Evolutionary conservation across 2,113 vertebrate genomes (phyloP), one percentile per base, ranked within the genome.

Genomic region (Cepphus grylle): DNA sequence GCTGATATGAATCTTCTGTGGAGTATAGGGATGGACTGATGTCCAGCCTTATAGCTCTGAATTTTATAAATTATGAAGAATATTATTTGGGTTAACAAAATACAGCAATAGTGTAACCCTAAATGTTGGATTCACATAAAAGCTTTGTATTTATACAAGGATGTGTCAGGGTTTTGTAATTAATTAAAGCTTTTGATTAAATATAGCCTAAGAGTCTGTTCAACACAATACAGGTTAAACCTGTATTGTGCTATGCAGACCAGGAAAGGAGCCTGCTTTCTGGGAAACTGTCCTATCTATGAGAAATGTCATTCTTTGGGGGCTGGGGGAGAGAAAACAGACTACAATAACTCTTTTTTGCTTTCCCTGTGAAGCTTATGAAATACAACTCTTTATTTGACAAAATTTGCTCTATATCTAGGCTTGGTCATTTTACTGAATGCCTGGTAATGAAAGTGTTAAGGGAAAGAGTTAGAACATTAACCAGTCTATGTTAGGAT

Each of bases 251-350:
- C 25, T 59, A 38, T n/a, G n/a, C 15, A 66, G 27, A 43, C 21
- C 27, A 43, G 4, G 3, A 81, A 84, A 80, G 8, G 11, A 49
- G 5, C 9, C 1, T 18, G 3, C 5, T 80, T 59, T 47, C 8
- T 70, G 30, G 12, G 5, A 86, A 79, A 58, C 16, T 55, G 34
- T 34, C 22, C 5, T 47, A 4, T 36, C 53, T 56, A n/a, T 29
- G 15, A 83, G 27, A 94, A 83, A 63, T 45, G 11, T 26, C 27
- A 63, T 0, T 34, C 18, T 67, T 45, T 63, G 20, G 14, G 14
- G 11, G 4, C 0, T 23, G 17, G 12, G 14, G 4, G 5, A 2
- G 2, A 34, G 10, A 19, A 85, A 82, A 45, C 3, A 66, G 9
- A 18, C 11, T 34, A 6, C 3, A 27, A 1, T 16, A 4, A 30